Conservation (phyloP, 2,797 vertebrate genomes). For the Balearica regulorum region DNA sequence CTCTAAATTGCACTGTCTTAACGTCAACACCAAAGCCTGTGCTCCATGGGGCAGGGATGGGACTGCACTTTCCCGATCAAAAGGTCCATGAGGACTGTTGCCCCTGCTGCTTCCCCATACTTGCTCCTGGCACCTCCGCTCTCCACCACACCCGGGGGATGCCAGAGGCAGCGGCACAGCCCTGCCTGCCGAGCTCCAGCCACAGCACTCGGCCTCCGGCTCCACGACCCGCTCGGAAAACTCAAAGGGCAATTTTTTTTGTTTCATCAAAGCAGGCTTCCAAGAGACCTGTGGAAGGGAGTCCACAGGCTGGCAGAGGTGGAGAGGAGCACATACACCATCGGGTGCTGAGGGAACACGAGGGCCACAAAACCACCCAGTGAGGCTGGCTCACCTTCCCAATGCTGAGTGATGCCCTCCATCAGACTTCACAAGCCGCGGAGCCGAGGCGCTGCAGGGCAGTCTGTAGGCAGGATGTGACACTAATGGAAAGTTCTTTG, state of each 20-base stretch:
- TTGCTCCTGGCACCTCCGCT: not conserved
- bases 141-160: not conserved
- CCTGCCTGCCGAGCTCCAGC: too few species aligned
- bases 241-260: not conserved
- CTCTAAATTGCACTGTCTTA: not conserved
- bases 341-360: not conserved
- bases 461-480: not conserved
- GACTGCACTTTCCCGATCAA: not conserved
- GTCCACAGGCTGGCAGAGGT: not conserved
- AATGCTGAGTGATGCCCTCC: not conserved
- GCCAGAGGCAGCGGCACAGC: not conserved
- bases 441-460: not conserved
- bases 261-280: not conserved
- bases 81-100: not conserved
- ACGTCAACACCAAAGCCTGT: not conserved
- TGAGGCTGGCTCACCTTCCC: not conserved
- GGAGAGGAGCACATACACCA: fast-evolving
- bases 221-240: not conserved
- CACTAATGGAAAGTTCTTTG: not conserved
- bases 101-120: fast-evolving
- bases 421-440: not conserved
- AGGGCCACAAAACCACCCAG: not conserved
- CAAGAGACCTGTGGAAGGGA: not conserved
- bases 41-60: not conserved
- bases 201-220: too few species aligned